Evolutionary conservation across 1,140 invertebrate species (phyloP).

Genomic region (Pogonus chalceus): DNA sequence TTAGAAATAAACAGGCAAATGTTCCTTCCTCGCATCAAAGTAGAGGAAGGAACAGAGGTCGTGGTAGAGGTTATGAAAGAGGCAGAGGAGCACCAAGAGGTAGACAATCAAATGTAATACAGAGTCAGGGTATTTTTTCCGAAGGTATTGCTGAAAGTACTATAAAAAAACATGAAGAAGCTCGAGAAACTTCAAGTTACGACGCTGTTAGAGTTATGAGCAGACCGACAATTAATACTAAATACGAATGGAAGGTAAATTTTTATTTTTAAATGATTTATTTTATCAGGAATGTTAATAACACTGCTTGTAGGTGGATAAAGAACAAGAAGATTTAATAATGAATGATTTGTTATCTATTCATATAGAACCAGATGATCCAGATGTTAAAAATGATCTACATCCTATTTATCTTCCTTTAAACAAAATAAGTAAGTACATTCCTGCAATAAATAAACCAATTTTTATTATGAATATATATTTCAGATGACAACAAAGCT

Average conservation of each 20-base stretch:
- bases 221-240: background rate
- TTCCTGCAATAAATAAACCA: background rate
- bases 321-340: background rate
- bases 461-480: background rate
- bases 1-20: constrained; percentile 37
- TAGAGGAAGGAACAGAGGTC: background rate
- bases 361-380: background rate
- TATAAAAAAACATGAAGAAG: background rate
- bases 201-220: background rate
- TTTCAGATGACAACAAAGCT: background rate
- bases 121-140: background rate
- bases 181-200: background rate
- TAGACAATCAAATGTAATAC: background rate
- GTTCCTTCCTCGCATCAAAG: background rate
- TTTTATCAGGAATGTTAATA: too few relatives aligned
- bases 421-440: background rate
- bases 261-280: too few relatives aligned
- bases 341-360: background rate
- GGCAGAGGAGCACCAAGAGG: background rate
- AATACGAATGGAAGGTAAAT: background rate
- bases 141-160: background rate
- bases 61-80: background rate
- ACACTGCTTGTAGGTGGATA: background rate
- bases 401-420: background rate
- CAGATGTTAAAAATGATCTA: background rate